A percentile compares a stretch with the other conserved stretches of the same genome.
These are phyloP conservation scores for Conus canariensis DNA, from an alignment of 2,888 invertebrate species.

Conservation along the genomic window DNA sequence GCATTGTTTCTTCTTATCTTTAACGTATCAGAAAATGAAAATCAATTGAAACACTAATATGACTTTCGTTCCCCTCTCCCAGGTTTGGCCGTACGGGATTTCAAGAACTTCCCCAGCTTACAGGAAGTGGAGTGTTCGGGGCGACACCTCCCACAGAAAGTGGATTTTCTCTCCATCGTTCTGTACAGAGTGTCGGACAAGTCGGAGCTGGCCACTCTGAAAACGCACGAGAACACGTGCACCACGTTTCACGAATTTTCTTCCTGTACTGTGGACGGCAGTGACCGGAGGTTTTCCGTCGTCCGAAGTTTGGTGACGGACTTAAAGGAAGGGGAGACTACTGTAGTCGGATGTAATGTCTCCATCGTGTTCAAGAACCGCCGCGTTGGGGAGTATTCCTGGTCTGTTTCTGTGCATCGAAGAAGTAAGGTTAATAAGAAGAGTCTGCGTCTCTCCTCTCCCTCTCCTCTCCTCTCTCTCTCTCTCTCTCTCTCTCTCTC, in stretches of 20 bases:
- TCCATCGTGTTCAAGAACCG: background rate
- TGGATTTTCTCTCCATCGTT: conserved; percentile 13
- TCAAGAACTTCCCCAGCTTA: conserved; percentile 23
- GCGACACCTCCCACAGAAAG: background rate
- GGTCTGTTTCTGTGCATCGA: conserved; percentile 19
- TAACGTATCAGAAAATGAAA: background rate
- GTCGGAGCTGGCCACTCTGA: background rate
- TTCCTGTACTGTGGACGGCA: background rate
- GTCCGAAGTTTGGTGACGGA: conserved; percentile 19
- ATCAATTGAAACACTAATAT: too few relatives aligned
- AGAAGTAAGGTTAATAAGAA: conserved; percentile 1
- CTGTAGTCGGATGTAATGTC: conserved; percentile 5
- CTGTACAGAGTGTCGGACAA: background rate
- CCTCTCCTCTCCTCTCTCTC: too few relatives aligned
- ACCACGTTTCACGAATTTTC: background rate
- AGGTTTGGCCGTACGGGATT: conserved; percentile 38
- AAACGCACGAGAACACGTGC: conserved; percentile 13
- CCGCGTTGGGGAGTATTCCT: background rate
- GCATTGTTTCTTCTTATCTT: background rate
- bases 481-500: too few relatives aligned
- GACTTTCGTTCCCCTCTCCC: background rate
- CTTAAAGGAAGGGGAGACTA: conserved; percentile 1
- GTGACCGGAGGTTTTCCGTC: conserved; percentile 13
- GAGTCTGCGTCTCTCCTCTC: too few relatives aligned
- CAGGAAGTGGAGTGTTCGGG: conserved; percentile 42